Percentiles rank a stretch among this genome's conserved stretches.
These are phyloP conservation scores for Ophiothrix spiculata DNA, from an alignment of 35 echinoderm and acorn worm genomes.

Conservation along the genomic window DNA sequence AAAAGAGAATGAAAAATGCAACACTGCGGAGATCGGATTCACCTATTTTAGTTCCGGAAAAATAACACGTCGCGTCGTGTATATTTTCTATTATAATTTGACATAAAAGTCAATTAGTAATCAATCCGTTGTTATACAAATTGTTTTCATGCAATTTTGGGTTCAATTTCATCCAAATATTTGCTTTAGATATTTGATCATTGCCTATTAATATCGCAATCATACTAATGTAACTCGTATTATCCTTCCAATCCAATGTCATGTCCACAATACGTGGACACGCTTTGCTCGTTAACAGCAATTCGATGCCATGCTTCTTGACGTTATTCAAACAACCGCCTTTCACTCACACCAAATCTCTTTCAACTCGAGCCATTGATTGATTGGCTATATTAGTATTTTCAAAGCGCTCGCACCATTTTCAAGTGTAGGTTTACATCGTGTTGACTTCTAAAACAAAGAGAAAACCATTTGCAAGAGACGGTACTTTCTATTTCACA, in stretches of 20 bases:
- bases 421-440: neutral
- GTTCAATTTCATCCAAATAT: too few relatives aligned
- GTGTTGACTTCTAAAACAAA: neutral
- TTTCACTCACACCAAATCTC: neutral
- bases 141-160: too few relatives aligned
- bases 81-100: too few relatives aligned
- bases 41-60: too few relatives aligned
- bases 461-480: neutral
- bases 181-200: too few relatives aligned
- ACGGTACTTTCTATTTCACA: neutral
- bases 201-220: too few relatives aligned
- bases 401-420: neutral
- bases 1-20: too few relatives aligned
- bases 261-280: neutral
- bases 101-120: too few relatives aligned
- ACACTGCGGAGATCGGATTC: too few relatives aligned
- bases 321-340: neutral
- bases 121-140: too few relatives aligned
- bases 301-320: neutral
- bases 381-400: constrained; percentile 8
- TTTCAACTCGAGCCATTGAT: neutral
- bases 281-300: neutral
- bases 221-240: neutral
- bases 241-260: neutral
- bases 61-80: too few relatives aligned